Evolutionary conservation across 2,113 vertebrate genomes (phyloP).

Genomic region (Salminus brasiliensis): DNA sequence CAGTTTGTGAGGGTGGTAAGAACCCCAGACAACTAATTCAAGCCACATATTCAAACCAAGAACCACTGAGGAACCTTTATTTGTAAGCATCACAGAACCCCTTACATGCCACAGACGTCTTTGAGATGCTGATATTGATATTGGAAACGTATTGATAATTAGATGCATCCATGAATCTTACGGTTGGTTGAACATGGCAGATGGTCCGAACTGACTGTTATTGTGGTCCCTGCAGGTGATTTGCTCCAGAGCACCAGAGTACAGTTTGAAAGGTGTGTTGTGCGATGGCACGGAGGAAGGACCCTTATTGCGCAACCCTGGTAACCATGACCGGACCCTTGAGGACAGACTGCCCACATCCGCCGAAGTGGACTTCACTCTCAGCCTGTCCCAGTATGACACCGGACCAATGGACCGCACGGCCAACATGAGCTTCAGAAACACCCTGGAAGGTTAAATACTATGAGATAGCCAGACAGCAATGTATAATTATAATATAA

Average conservation of each 20-base stretch:
- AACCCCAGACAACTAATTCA: neutral
- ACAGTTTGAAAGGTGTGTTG: slow-evolving; percentile 81
- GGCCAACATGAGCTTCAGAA: slow-evolving; percentile 92
- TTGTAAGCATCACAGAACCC: no score
- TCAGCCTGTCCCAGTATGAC: slow-evolving; percentile 85
- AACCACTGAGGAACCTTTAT: neutral
- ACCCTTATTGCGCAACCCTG: slow-evolving; percentile 87
- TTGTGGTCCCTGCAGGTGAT: slow-evolving; percentile 78
- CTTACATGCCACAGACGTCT: no score
- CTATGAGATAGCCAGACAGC: neutral
- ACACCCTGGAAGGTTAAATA: slow-evolving; percentile 87
- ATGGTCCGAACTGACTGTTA: neutral
- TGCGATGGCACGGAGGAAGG: slow-evolving; percentile 84
- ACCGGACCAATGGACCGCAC: slow-evolving; percentile 85
- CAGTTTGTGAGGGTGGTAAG: no score
- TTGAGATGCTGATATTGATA: neutral
- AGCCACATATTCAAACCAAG: neutral
- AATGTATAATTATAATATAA: no score
- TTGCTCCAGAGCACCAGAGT: slow-evolving; percentile 86
- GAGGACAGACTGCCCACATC: slow-evolving; percentile 82
- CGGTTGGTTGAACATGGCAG: neutral
- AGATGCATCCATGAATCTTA: neutral
- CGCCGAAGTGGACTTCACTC: slow-evolving; percentile 85
- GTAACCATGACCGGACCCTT: slow-evolving; percentile 82
- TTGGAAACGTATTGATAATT: neutral